phyloP scores from a whole-genome alignment of 2,797 vertebrate genomes.

The Myioborus miniatus region DNA sequence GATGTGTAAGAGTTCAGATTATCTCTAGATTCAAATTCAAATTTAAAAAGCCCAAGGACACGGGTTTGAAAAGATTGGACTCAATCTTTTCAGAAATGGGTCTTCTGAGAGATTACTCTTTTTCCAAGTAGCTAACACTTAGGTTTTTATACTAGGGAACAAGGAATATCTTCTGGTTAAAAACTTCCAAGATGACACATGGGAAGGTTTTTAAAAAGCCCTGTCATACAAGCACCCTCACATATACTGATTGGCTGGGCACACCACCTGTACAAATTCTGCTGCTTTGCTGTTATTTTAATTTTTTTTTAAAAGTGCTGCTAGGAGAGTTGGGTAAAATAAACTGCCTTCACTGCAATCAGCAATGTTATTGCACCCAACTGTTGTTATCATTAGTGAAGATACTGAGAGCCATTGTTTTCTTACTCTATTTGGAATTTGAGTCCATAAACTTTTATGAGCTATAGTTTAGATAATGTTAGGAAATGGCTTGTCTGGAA shows the following conservation, averaged over 20 bases:
- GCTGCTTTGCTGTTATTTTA: background rate
- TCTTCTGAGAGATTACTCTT: background rate
- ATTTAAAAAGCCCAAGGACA: background rate
- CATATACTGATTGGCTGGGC: background rate
- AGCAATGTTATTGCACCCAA: background rate
- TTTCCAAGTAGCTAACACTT: background rate
- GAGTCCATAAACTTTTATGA: slow-evolving; percentile 64
- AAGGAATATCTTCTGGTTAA: background rate
- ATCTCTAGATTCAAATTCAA: background rate
- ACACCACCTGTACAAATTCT: background rate
- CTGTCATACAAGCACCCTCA: background rate
- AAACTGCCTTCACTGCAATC: background rate
- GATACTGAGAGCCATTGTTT: slow-evolving; percentile 18
- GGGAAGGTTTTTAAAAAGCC: background rate
- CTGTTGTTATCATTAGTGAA: background rate
- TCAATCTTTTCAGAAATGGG: background rate
- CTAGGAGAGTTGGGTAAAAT: background rate
- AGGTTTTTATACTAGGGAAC: background rate
- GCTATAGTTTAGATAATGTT: slow-evolving; percentile 59
- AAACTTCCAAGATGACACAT: background rate
- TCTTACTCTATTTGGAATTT: background rate
- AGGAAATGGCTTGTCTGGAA: slow-evolving; percentile 58
- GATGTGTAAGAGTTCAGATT: background rate
- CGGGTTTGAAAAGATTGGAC: background rate
- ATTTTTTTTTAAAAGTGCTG: background rate